Conservation (phyloP, 1,140 invertebrate species). For the Artemia franciscana region DNA sequence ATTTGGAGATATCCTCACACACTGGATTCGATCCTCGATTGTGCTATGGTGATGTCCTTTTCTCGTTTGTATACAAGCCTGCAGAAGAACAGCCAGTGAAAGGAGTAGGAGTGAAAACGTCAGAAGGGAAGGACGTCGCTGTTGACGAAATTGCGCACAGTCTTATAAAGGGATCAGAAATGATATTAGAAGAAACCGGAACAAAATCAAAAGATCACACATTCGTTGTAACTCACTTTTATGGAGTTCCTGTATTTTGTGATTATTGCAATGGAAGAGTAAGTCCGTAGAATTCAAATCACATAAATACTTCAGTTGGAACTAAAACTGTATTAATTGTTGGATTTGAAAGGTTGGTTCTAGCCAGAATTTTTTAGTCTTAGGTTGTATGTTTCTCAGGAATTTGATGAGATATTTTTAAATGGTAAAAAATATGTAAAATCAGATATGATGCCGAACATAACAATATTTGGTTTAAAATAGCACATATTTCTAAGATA, state of each 20-base stretch:
- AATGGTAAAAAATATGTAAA: no score
- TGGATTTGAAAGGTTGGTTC: no score
- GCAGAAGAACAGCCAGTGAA: slow-evolving; percentile 12
- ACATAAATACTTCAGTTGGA: no score
- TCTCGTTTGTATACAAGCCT: slow-evolving; percentile 39
- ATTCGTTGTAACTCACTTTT: slow-evolving; percentile 3
- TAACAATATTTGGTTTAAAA: no score
- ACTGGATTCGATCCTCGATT: slow-evolving; percentile 69
- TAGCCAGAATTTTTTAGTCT: no score
- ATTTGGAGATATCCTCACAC: slow-evolving; percentile 35
- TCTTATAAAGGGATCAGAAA: background rate
- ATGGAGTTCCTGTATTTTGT: slow-evolving; percentile 1
- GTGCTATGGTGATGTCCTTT: slow-evolving; percentile 66
- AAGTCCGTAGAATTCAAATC: no score
- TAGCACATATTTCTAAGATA: no score
- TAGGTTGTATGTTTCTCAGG: no score
- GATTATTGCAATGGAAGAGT: background rate
- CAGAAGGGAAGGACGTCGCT: slow-evolving; percentile 12
- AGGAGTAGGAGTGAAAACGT: slow-evolving; percentile 10
- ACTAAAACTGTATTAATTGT: no score
- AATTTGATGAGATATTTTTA: no score
- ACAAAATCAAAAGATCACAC: background rate
- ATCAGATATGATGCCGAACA: no score
- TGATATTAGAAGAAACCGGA: background rate
- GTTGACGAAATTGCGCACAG: slow-evolving; percentile 4